A percentile compares a stretch with the other conserved stretches of the same genome.
Evolutionary conservation across 2,113 vertebrate species (phyloP).

Genomic region (Oenanthe oenanthe): DNA sequence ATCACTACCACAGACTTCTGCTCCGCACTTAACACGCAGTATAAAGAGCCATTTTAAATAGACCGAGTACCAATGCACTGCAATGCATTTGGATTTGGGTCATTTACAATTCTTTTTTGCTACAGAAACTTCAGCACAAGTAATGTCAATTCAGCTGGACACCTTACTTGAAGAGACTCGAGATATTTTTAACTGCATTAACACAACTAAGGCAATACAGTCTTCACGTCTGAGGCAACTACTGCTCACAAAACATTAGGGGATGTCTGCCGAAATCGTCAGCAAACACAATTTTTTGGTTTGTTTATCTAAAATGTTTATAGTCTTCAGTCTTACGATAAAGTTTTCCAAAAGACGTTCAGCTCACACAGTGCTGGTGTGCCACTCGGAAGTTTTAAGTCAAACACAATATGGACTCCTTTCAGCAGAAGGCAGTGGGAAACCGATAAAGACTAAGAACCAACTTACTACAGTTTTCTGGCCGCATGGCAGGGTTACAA

Average conservation of each 20-base stretch:
- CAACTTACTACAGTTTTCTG: background rate
- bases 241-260: background rate
- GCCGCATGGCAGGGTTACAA: fast-evolving
- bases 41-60: background rate
- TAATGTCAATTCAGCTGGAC: background rate
- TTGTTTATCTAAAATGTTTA: background rate
- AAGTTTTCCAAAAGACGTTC: background rate
- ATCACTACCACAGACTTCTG: background rate
- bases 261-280: background rate
- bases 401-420: background rate
- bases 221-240: background rate
- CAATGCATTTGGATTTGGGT: fast-evolving
- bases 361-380: background rate
- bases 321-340: background rate
- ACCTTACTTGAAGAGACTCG: fast-evolving
- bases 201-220: fast-evolving
- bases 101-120: fast-evolving
- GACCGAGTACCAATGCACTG: background rate
- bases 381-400: background rate
- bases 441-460: background rate
- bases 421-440: background rate
- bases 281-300: fast-evolving
- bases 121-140: background rate
- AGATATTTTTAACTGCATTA: background rate
- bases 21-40: fast-evolving